Evolutionary conservation across 2,113 vertebrate species (phyloP).

Genomic region (Melanostigma gelatinosum): DNA sequence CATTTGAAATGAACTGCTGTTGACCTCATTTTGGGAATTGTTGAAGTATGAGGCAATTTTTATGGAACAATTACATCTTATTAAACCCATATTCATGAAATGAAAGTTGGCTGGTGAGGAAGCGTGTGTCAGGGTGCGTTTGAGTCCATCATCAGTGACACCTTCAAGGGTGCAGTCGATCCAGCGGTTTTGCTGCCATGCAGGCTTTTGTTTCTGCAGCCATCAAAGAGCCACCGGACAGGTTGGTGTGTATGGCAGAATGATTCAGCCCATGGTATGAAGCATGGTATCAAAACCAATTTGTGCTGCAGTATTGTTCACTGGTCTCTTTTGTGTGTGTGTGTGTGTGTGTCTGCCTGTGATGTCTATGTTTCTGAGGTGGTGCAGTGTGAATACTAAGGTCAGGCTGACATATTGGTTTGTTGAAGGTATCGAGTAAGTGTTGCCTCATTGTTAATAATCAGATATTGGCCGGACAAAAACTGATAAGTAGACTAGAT

Average conservation of each 20-base stretch:
- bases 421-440: constrained; percentile 29
- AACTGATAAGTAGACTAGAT: constrained; percentile 11
- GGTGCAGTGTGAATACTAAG: constrained; percentile 34
- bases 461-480: constrained; percentile 26
- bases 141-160: constrained; percentile 67
- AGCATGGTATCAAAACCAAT: constrained; percentile 57
- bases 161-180: constrained; percentile 61
- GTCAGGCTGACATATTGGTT: constrained; percentile 50
- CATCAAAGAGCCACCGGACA: constrained; percentile 67
- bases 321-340: constrained; percentile 33
- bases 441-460: constrained; percentile 54
- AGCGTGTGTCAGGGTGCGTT: constrained; percentile 10
- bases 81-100: constrained; percentile 32
- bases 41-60: constrained; percentile 52
- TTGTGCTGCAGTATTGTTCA: constrained; percentile 36
- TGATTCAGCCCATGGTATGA: constrained; percentile 57
- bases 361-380: constrained; percentile 57
- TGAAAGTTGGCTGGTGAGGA: constrained; percentile 30
- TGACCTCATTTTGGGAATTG: constrained; percentile 54
- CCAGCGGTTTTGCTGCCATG: constrained; percentile 36
- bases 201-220: constrained; percentile 58
- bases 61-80: constrained; percentile 39
- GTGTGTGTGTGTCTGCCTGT: constrained; percentile 25
- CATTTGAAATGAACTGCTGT: constrained; percentile 35
- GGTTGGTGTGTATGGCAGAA: constrained; percentile 44